phyloP scores from a whole-genome alignment of 2,113 vertebrate species.

The Epinephelus lanceolatus region DNA sequence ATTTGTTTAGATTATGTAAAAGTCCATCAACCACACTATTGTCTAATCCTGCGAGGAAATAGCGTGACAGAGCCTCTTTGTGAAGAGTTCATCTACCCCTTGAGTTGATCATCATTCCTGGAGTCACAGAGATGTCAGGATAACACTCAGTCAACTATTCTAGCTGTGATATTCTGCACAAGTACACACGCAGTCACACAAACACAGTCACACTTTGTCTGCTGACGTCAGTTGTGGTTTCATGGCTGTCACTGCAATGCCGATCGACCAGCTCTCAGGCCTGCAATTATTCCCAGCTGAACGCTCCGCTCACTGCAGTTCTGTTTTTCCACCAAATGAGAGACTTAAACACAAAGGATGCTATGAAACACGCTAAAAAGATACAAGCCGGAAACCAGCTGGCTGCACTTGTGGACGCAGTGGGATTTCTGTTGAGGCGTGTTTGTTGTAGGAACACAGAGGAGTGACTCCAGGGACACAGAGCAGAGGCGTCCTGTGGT shows the following conservation, averaged over 20 bases:
- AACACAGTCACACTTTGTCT: constrained; percentile 54
- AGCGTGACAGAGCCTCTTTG: constrained; percentile 38
- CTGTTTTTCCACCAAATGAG: constrained; percentile 47
- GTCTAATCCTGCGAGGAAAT: constrained; percentile 26
- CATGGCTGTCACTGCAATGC: constrained; percentile 53
- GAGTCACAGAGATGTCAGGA: constrained; percentile 51
- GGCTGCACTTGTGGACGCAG: constrained; percentile 28
- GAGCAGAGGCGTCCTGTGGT: constrained; percentile 26
- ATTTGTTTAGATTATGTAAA: constrained; percentile 28
- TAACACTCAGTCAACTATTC: constrained; percentile 54
- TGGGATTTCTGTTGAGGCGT: constrained; percentile 47
- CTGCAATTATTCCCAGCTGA: constrained; percentile 66
- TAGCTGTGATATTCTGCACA: constrained; percentile 43
- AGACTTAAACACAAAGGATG: constrained; percentile 42
- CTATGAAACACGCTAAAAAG: constrained; percentile 36
- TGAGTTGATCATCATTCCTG: constrained; percentile 48
- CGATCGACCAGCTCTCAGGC: constrained; percentile 57
- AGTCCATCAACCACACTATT: constrained; percentile 28
- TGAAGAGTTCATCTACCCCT: constrained; percentile 13
- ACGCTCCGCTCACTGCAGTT: constrained; percentile 30
- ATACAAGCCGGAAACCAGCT: constrained; percentile 41
- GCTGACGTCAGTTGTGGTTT: constrained; percentile 79
- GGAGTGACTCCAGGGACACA: constrained; percentile 16
- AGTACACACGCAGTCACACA: constrained; percentile 45
- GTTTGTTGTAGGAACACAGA: constrained; percentile 59